Base-by-base conservation (phyloP, 2,797 vertebrate species). In the Sparidentex hasta region DNA sequence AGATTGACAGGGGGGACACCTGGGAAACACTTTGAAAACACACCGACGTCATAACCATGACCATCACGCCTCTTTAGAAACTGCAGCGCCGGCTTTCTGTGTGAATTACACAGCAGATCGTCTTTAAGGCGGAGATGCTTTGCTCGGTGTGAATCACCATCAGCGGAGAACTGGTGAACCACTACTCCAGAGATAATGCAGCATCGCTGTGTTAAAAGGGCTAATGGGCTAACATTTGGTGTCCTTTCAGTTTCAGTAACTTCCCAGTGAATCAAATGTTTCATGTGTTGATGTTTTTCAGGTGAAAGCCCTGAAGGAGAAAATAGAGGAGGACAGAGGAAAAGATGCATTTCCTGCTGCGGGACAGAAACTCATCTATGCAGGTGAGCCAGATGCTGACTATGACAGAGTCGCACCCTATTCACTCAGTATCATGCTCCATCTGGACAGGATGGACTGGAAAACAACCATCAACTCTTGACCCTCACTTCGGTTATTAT, bases 331-430 rank as follows among this genome's bases (percentile, higher is more conserved):
- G 55, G 90, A 95, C 69, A 92, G 91, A 83, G 95, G 95, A 20
- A 93, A 93, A 81, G 95, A 95, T 86, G 87, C 76, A 3, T 96
- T 95, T 88, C 95, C 95, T 61, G 87, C 90, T 7, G 76, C 73
- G 0, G 95, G 95, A 75, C 95, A 95, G 80, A 96, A 96, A 81
- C 94, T 96, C 23, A 96, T 96, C 79, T 96, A 96, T 90, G 95
- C 95, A 92, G 95, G 95, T 96, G 65, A 88, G 76, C 7, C 41
- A 52, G 13, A 75, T 2, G 20, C 43, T n/a, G 12, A 51, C 3
- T 59, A n/a, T 43, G 4, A n/a, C 5, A 2, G 11, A 29, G 17
- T n/a, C 44, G 13, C 4, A 44, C 25, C 7, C 7, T 11, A 23
- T 56, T 66, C 18, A 68, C 4, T 50, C 43, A 25, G n/a, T 11